Conservation (phyloP, 2,797 vertebrate genomes). For the Galaxias olidus region DNA sequence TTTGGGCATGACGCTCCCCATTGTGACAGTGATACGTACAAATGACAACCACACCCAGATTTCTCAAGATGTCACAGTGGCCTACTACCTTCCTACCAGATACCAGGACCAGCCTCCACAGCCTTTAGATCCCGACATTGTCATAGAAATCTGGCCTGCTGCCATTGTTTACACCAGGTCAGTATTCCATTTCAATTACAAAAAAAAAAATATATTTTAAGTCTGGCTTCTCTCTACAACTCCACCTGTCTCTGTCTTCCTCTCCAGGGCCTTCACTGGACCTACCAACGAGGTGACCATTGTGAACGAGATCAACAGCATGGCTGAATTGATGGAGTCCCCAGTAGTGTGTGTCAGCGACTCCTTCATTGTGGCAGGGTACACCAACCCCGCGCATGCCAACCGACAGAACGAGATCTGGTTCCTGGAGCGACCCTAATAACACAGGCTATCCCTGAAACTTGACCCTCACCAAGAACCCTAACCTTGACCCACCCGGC, state of each 20-base stretch:
- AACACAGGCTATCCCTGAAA: conserved; percentile 20
- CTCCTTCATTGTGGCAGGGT: conserved; percentile 86
- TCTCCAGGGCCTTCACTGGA: conserved; percentile 79
- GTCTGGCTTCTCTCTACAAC: neutral
- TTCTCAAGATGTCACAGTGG: conserved; percentile 75
- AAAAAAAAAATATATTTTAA: neutral
- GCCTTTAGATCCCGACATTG: conserved; percentile 77
- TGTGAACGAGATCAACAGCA: conserved; percentile 73
- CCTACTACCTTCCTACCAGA: conserved; percentile 80
- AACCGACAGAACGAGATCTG: conserved; percentile 87
- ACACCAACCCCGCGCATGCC: conserved; percentile 85
- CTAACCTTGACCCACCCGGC: conserved; percentile 27
- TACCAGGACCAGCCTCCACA: conserved; percentile 82
- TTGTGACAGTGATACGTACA: conserved; percentile 83
- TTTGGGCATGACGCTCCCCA: conserved; percentile 87
- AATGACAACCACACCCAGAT: conserved; percentile 69
- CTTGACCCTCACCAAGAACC: conserved; percentile 33
- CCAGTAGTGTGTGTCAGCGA: conserved; percentile 69
- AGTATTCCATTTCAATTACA: conserved; percentile 13
- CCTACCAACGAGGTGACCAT: conserved; percentile 85
- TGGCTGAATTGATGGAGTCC: conserved; percentile 79
- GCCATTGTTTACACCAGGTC: conserved; percentile 81
- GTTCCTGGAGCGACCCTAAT: conserved; percentile 81
- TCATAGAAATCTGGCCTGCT: conserved; percentile 85
- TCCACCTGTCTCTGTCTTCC: neutral